Evolutionary conservation across 2,888 invertebrate species (phyloP).

Genomic region (Lepidonotus clava): DNA sequence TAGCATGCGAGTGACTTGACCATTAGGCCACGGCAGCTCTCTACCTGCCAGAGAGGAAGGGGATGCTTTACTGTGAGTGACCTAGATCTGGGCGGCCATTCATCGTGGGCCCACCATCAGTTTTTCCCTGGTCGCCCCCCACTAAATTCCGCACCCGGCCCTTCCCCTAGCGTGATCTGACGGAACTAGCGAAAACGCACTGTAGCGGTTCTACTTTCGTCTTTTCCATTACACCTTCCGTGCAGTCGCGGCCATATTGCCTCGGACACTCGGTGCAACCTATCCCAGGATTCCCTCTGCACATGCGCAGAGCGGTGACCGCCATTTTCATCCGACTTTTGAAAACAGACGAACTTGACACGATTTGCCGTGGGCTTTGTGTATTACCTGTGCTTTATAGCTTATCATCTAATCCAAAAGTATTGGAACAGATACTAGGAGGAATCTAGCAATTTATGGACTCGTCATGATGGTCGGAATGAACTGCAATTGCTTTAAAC

Average conservation of each 20-base stretch:
- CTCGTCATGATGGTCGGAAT: background rate
- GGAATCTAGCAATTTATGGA: background rate
- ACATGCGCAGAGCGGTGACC: constrained; percentile 49
- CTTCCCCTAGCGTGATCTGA: too few relatives aligned
- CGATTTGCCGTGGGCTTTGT: background rate
- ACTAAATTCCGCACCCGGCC: too few relatives aligned
- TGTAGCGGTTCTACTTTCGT: too few relatives aligned
- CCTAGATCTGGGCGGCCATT: too few relatives aligned
- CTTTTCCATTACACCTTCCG: background rate
- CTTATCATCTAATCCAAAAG: background rate
- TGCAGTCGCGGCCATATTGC: background rate
- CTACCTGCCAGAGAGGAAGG: too few relatives aligned
- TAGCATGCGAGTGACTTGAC: too few relatives aligned
- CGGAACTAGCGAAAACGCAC: too few relatives aligned
- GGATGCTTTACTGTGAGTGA: too few relatives aligned
- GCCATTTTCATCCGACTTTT: constrained; percentile 59
- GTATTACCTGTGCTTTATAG: background rate
- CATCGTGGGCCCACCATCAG: too few relatives aligned
- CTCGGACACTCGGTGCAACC: background rate
- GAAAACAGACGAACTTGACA: constrained; percentile 53
- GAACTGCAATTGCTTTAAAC: background rate
- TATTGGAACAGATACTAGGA: background rate
- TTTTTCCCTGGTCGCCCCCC: too few relatives aligned
- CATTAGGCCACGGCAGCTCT: too few relatives aligned
- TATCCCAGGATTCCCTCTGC: constrained; percentile 37